These are phyloP conservation scores for Nemurella pictetii DNA, from an alignment of 2,888 invertebrate species.

Conservation along the genomic window DNA sequence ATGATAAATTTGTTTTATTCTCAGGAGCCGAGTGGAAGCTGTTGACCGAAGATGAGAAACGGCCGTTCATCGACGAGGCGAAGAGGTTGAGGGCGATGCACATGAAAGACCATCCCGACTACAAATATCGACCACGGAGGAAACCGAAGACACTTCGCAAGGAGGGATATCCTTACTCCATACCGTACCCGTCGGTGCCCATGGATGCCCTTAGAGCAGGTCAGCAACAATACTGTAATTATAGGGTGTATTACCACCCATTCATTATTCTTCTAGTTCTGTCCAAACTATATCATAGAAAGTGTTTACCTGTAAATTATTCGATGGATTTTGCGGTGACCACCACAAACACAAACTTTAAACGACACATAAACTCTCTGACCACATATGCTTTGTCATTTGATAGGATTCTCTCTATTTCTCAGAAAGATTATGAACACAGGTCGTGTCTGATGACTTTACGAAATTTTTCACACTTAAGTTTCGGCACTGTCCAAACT, in stretches of 20 bases:
- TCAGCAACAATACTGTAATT: slow-evolving; percentile 53
- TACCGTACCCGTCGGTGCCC: slow-evolving; percentile 88
- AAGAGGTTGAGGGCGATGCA: slow-evolving; percentile 83
- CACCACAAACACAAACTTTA: not conserved
- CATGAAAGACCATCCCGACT: slow-evolving; percentile 91
- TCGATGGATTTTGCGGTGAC: not conserved
- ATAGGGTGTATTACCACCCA: not conserved
- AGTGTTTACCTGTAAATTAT: not conserved
- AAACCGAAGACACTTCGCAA: slow-evolving; percentile 83
- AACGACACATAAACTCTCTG: not conserved
- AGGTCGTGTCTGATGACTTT: not conserved
- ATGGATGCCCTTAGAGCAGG: slow-evolving; percentile 87
- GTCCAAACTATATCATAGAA: not conserved
- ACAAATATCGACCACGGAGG: slow-evolving; percentile 84
- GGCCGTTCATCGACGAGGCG: slow-evolving; percentile 94
- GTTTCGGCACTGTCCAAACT: not conserved
- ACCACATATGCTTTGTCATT: not conserved
- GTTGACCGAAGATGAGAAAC: slow-evolving; percentile 81
- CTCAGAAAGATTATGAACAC: not conserved
- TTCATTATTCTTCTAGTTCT: not conserved
- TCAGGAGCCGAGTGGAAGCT: slow-evolving; percentile 88
- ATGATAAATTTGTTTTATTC: not conserved
- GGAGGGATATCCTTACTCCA: slow-evolving; percentile 89
- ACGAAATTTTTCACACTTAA: not conserved
- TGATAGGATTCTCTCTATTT: not conserved